A percentile compares a stretch with the other conserved stretches of the same genome.
Evolutionary conservation across 1,140 invertebrate genomes (phyloP).

Genomic region (Gerris buenoi): DNA sequence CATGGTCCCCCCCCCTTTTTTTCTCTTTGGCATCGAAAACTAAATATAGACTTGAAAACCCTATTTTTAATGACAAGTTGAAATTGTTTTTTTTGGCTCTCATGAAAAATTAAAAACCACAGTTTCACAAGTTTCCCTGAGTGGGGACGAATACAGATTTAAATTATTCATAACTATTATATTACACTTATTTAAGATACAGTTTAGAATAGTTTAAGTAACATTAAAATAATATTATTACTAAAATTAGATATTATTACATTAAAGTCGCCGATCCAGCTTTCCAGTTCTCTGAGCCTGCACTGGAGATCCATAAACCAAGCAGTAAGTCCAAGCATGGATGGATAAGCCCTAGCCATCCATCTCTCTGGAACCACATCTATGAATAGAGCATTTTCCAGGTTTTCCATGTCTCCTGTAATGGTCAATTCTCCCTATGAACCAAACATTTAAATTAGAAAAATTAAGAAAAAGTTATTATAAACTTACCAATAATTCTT

Average conservation of each 20-base stretch:
- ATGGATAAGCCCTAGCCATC: slow-evolving; percentile 76
- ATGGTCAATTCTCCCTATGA: slow-evolving; percentile 78
- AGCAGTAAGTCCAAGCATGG: slow-evolving; percentile 59
- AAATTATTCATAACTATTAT: too few species aligned
- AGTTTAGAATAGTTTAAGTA: too few species aligned
- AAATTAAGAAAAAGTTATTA: neutral
- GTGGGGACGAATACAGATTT: too few species aligned
- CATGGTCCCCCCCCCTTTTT: too few species aligned
- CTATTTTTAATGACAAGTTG: too few species aligned
- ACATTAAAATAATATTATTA: too few species aligned
- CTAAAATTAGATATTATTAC: slow-evolving; percentile 30
- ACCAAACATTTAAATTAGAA: neutral
- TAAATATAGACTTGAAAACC: too few species aligned
- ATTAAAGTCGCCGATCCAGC: slow-evolving; percentile 62
- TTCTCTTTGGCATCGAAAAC: too few species aligned
- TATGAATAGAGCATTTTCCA: slow-evolving; percentile 70
- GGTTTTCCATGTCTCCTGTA: slow-evolving; percentile 76
- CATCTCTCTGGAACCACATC: slow-evolving; percentile 72
- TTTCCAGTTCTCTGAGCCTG: slow-evolving; percentile 59
- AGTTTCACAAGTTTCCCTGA: too few species aligned
- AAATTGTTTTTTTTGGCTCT: too few species aligned
- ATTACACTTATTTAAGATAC: too few species aligned
- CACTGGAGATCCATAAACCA: slow-evolving; percentile 79
- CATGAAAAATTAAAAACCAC: too few species aligned
- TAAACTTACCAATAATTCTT: slow-evolving; percentile 1